Evolutionary conservation across 2,888 invertebrate genomes (phyloP).

Genomic region (Epiperipatus broadwayi): DNA sequence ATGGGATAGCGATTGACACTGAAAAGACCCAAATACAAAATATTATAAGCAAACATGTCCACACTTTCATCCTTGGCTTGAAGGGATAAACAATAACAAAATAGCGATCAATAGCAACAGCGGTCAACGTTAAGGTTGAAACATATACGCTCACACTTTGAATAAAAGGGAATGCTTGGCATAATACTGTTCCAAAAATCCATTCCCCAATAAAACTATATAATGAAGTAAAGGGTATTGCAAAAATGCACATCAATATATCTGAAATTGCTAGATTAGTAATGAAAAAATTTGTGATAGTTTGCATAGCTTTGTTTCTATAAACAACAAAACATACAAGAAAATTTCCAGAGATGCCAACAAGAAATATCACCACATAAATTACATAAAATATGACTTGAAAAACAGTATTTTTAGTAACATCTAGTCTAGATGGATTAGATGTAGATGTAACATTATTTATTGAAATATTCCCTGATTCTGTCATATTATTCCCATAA

Average conservation of each 20-base stretch:
- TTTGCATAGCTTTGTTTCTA: constrained; percentile 83
- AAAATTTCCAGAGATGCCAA: constrained; percentile 72
- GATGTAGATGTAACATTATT: too few relatives aligned
- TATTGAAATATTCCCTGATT: too few relatives aligned
- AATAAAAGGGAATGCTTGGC: constrained; percentile 78
- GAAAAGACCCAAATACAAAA: constrained; percentile 76
- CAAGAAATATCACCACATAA: constrained; percentile 59
- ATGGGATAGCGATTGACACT: constrained; percentile 66
- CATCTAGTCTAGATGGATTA: too few relatives aligned
- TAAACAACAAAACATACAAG: constrained; percentile 84
- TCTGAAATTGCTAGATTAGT: constrained; percentile 88
- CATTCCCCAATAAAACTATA: constrained; percentile 76
- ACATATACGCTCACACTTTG: constrained; percentile 94
- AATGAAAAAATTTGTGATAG: constrained; percentile 92
- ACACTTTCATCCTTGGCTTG: constrained; percentile 68
- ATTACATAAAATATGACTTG: constrained; percentile 53
- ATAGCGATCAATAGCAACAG: constrained; percentile 91
- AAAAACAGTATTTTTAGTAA: constrained; percentile 44
- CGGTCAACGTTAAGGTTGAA: constrained; percentile 83
- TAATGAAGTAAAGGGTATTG: constrained; percentile 87
- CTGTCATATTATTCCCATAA: too few relatives aligned
- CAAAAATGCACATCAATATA: constrained; percentile 71
- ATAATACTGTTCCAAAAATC: constrained; percentile 75
- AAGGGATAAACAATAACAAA: constrained; percentile 94
- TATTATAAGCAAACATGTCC: constrained; percentile 64